Evolutionary conservation across 2,113 vertebrate species (phyloP), one percentile per base, ranked within the genome.

Genomic region (Myotis lucifugus): DNA sequence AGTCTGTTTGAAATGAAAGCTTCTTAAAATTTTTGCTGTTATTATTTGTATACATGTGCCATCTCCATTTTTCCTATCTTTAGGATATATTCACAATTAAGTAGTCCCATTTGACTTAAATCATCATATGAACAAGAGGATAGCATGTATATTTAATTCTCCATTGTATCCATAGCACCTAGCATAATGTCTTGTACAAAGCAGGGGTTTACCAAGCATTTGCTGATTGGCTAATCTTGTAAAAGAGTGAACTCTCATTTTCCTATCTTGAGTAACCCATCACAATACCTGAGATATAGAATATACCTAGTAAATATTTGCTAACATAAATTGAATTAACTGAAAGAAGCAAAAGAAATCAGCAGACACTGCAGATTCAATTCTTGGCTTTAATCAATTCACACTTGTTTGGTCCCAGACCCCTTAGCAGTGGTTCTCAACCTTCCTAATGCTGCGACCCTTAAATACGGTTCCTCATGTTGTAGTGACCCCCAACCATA

Each of bases 221-320:
- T 93, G 52, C 52, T 88, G 27, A 93, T 27, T 93, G 34, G 9
- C 29, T 92, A 76, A 93, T 87, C 40, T 85, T 88, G 70, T 73
- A 73, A 93, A 87, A 52, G 52, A 70, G 25, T 50, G 6, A 88
- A 73, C 6, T 72, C 54, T 73, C 54, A 52, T 64, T 82, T 93
- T 64, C 23, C 23, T 69, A 48, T n/a, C 11, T 66, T 48, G 69
- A 72, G 50, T 70, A 69, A 78, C 5, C 64, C 50, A 79, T 40
- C 73, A 70, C 73, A 79, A 93, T 79, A 42, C 32, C 52, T 78
- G 64, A 34, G 59, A 70, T 34, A 93, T 6, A 79, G 48, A 78
- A 86, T 79, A 86, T 29, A 86, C 54, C 70, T 32, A 48, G 74
- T 13, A 93, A 86, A 48, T 79, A 93, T 59, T 59, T 93, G 48